phyloP scores from a whole-genome alignment of 2,113 vertebrate genomes.

The Artemisiospiza belli region DNA sequence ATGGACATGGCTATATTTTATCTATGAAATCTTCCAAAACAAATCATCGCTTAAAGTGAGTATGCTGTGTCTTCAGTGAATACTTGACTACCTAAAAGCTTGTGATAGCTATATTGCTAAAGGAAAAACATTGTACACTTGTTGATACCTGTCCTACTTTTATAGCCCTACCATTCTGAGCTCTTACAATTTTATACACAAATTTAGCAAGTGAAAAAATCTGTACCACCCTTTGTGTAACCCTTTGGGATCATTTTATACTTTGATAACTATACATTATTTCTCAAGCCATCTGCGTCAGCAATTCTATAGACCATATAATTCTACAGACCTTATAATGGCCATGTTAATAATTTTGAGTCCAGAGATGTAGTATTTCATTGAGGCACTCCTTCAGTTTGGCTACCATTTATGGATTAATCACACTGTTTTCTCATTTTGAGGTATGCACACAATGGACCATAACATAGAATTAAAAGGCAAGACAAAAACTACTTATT shows the following conservation, averaged over 20 bases:
- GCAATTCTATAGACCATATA: not conserved
- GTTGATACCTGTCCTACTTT: constrained; percentile 8
- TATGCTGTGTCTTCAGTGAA: not conserved
- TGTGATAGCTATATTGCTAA: not conserved
- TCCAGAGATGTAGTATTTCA: not conserved
- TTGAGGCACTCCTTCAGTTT: not conserved
- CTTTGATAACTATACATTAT: not conserved
- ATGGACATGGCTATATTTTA: not conserved
- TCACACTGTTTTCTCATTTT: constrained; percentile 12
- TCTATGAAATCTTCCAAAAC: not conserved
- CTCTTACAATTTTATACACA: not conserved
- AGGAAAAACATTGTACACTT: not conserved
- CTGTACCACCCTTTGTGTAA: not conserved
- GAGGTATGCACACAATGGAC: not conserved
- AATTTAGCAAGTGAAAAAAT: not conserved
- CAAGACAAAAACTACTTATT: not conserved
- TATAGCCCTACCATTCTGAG: not conserved
- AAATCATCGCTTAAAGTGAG: not conserved
- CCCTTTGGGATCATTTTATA: not conserved
- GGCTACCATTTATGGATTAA: not conserved
- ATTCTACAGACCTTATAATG: not conserved
- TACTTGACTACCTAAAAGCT: not conserved
- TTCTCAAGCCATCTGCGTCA: not conserved
- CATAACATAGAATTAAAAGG: constrained; percentile 23
- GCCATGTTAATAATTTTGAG: not conserved